Conservation (phyloP, 2,888 invertebrate genomes). For the Morpho deidamia region DNA sequence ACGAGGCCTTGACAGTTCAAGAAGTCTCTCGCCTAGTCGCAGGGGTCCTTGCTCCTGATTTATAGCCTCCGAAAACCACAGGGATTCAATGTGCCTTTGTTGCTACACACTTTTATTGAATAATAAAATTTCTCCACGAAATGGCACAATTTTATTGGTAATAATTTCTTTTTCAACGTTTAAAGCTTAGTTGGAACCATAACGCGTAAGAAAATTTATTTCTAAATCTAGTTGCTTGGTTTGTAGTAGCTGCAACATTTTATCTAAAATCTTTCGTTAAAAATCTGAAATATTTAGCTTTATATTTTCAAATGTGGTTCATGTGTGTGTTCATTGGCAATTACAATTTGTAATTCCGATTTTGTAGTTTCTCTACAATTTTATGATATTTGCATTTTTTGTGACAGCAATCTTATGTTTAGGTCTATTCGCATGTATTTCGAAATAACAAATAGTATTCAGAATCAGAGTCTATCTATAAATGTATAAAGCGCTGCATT, state of each 20-base stretch:
- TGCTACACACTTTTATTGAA: constrained; percentile 70
- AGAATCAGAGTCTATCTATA: too few relatives aligned
- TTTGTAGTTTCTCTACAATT: too few relatives aligned
- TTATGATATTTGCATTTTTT: too few relatives aligned
- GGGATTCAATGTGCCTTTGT: constrained; percentile 73
- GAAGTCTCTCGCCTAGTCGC: constrained; percentile 53
- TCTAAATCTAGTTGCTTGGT: constrained; percentile 4
- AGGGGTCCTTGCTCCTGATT: constrained; percentile 71
- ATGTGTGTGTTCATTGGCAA: too few relatives aligned
- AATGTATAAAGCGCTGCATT: neutral
- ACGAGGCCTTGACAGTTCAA: constrained; percentile 69
- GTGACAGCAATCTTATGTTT: too few relatives aligned
- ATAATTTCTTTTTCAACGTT: constrained; percentile 60
- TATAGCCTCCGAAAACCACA: constrained; percentile 71
- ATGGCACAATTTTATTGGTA: constrained; percentile 71
- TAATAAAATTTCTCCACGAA: constrained; percentile 73
- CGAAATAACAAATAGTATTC: too few relatives aligned
- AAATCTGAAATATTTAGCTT: too few relatives aligned
- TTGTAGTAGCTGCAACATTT: neutral
- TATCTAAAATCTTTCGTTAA: too few relatives aligned
- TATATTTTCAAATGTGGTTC: too few relatives aligned
- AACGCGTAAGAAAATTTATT: constrained; percentile 27
- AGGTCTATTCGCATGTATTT: too few relatives aligned
- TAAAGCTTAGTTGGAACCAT: constrained; percentile 31
- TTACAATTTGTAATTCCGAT: too few relatives aligned